A percentile compares a stretch with the other conserved stretches of the same genome.
Evolutionary conservation across 2,113 vertebrate species (phyloP).

Genomic region (Ranitomeya imitator): DNA sequence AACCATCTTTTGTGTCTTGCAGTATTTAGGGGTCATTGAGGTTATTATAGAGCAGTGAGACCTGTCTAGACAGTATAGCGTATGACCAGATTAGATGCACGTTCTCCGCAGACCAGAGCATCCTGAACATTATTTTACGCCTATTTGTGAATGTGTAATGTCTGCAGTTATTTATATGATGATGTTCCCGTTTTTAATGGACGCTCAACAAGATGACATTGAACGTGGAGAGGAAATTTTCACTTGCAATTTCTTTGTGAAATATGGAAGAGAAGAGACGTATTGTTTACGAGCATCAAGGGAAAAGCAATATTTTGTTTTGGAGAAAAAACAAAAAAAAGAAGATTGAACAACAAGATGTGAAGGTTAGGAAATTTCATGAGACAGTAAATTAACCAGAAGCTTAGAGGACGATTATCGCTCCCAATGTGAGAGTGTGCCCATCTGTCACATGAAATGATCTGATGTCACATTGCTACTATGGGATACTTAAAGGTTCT

Average conservation of each 20-base stretch:
- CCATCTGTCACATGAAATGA: not conserved
- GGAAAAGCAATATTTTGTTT: constrained; percentile 19
- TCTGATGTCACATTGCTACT: not conserved
- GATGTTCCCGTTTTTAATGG: constrained; percentile 12
- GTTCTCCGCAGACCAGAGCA: not conserved
- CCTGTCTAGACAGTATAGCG: not conserved
- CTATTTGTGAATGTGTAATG: not conserved
- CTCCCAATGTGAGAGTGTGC: not conserved
- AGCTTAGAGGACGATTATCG: not conserved
- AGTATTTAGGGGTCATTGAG: not conserved
- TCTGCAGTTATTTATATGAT: constrained; percentile 11
- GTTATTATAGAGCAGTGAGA: not conserved
- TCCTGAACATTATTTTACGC: not conserved
- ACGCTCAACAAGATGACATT: constrained; percentile 10
- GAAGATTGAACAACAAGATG: not conserved
- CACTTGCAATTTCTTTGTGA: constrained; percentile 8
- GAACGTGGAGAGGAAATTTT: not conserved
- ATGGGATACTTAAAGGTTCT: not conserved
- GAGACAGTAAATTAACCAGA: not conserved
- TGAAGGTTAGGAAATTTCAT: not conserved
- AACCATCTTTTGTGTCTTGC: not conserved
- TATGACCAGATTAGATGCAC: not conserved
- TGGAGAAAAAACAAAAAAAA: not conserved
- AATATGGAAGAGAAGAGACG: not conserved
- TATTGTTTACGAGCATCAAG: not conserved